These are phyloP conservation scores for Oxyteleia sp. DNA, from an alignment of 2,888 invertebrate genomes.

Conservation along the genomic window DNA sequence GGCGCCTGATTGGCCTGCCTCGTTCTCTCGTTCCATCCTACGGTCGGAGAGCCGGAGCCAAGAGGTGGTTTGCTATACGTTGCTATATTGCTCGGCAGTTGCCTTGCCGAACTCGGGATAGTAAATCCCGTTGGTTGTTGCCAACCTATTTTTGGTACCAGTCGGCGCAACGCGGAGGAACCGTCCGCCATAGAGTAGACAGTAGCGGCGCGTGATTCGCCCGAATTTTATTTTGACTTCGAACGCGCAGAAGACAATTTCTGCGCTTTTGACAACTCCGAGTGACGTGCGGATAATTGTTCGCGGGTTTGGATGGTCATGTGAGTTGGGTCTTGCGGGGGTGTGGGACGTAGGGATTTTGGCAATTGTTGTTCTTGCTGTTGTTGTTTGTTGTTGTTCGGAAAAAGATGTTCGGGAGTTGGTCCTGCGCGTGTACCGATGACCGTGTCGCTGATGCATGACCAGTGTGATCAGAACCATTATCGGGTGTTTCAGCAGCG, in stretches of 20 bases:
- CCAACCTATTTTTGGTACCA: conserved; percentile 77
- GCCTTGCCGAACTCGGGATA: conserved; percentile 78
- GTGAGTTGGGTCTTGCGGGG: neutral
- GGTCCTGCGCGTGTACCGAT: conserved; percentile 65
- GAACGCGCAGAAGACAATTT: too few relatives aligned
- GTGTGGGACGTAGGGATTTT: conserved; percentile 2
- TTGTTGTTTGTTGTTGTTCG: too few relatives aligned
- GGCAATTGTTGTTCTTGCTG: conserved; percentile 15
- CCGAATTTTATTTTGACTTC: conserved; percentile 19
- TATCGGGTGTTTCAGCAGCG: conserved; percentile 84
- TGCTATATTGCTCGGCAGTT: conserved; percentile 78
- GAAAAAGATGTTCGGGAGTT: conserved; percentile 46
- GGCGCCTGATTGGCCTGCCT: conserved; percentile 86
- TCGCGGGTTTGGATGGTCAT: conserved; percentile 1
- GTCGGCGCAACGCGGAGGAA: conserved; percentile 32
- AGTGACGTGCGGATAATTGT: neutral
- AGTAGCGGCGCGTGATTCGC: conserved; percentile 13
- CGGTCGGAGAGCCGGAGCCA: conserved; percentile 79
- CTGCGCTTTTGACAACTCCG: too few relatives aligned
- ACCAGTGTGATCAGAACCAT: conserved; percentile 77
- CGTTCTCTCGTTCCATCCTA: conserved; percentile 83
- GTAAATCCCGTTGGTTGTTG: conserved; percentile 84
- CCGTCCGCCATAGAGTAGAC: neutral
- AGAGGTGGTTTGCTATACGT: conserved; percentile 82
- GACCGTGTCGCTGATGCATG: conserved; percentile 74